Conservation (phyloP, 2,888 invertebrate genomes). For the Nomada ferruginata region DNA sequence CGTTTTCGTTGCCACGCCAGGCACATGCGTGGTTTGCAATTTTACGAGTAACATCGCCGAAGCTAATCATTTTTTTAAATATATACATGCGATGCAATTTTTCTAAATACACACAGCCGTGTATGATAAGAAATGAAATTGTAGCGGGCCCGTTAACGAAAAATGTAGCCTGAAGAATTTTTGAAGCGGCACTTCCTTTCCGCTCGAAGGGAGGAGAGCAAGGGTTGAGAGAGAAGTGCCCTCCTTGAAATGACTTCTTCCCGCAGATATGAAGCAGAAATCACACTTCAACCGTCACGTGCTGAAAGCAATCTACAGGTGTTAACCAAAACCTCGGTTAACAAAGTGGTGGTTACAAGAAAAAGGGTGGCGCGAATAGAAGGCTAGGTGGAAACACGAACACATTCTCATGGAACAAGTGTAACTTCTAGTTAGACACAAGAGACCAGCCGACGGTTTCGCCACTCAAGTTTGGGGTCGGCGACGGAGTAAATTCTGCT, state of each 20-base stretch:
- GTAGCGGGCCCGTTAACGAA: too few species aligned
- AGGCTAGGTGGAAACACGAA: conserved; percentile 27
- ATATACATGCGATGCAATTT: not conserved
- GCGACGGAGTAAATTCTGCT: conserved; percentile 61
- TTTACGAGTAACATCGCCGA: too few species aligned
- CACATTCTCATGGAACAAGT: conserved; percentile 57
- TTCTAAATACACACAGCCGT: not conserved
- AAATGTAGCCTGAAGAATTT: too few species aligned
- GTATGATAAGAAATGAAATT: too few species aligned
- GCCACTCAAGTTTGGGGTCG: conserved; percentile 57
- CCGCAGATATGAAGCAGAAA: not conserved
- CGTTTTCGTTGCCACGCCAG: conserved; percentile 14
- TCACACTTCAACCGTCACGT: not conserved
- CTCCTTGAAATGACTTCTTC: not conserved
- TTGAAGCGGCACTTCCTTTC: too few species aligned
- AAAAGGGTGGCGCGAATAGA: conserved; percentile 32
- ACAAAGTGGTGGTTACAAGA: conserved; percentile 36
- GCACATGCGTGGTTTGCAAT: too few species aligned
- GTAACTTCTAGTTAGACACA: conserved; percentile 68
- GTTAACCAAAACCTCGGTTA: conserved; percentile 49
- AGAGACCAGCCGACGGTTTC: conserved; percentile 61
- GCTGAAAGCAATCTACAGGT: conserved; percentile 53
- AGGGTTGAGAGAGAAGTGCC: too few species aligned
- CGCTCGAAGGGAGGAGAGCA: not conserved
- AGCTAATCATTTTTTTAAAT: too few species aligned